These are phyloP conservation scores for Blennius ocellaris DNA, from an alignment of 2,113 vertebrate species.

Conservation along the genomic window DNA sequence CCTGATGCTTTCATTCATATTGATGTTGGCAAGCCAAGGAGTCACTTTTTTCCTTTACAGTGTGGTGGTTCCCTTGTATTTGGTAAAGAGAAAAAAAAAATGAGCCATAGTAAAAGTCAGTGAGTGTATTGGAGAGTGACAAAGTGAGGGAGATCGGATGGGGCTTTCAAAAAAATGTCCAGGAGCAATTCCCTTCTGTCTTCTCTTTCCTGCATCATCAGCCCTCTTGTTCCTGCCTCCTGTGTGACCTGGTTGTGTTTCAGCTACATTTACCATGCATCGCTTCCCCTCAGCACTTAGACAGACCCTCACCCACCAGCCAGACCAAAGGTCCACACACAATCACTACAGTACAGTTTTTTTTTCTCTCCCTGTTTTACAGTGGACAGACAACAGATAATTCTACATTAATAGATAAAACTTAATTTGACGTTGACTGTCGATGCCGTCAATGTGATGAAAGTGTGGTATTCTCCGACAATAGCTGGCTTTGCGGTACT, in stretches of 20 bases:
- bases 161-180: conserved; percentile 77
- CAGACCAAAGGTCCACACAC: conserved; percentile 5
- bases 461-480: background rate
- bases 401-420: too few relatives aligned
- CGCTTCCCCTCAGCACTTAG: conserved; percentile 76
- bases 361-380: background rate
- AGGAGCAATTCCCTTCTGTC: conserved; percentile 63
- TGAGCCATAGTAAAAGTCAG: conserved; percentile 14
- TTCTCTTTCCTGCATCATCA: conserved; percentile 60
- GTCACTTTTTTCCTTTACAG: conserved; percentile 5
- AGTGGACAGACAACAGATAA: too few relatives aligned
- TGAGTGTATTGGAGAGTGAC: conserved; percentile 33
- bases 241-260: conserved; percentile 78
- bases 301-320: conserved; percentile 38
- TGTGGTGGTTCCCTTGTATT: conserved; percentile 10
- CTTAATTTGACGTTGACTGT: background rate
- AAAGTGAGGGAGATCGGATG: conserved; percentile 32
- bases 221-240: conserved; percentile 59
- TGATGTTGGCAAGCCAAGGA: conserved; percentile 1
- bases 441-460: background rate
- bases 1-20: conserved; percentile 10
- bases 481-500: background rate
- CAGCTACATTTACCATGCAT: conserved; percentile 76
- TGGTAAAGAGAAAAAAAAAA: background rate
- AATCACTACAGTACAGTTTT: conserved; percentile 5